Base-by-base conservation (phyloP, 1,140 invertebrate genomes). In the Phymorhynchus buccinoides region DNA sequence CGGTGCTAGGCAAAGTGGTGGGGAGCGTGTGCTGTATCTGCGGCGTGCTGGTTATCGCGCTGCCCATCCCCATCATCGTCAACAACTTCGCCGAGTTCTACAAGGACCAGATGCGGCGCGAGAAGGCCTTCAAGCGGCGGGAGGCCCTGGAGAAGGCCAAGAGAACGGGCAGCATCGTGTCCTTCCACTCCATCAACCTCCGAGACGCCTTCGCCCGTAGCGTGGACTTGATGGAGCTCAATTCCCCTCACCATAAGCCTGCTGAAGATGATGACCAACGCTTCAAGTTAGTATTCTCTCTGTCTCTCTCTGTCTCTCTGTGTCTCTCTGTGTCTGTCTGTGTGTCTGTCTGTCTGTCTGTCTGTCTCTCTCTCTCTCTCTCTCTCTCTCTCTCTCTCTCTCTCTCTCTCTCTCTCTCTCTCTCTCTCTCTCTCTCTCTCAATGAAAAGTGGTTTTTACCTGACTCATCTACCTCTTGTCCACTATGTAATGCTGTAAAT, bases 41-140 rank as follows among this genome's bases (percentile, higher is more conserved):
- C 96, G 99, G 99, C 95, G 99, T 99, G 94, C 96, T 99, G 96
- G 98, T 99, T 96, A 98, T 99, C 96, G 99, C 99, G 95, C 97
- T 99, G 95, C 98, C 98, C 95, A 99, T 99, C 96, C 93, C 93
- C 52, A 94, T 94, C 80, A 94, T 94, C 87, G 93, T 94, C 35
- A 94, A 93, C 89, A 94, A 94, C 89, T 94, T 94, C 87, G 93
- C 93, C 68, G 98, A 99, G 96, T 99, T 99, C 96, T 99, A 99
- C 96, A 99, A 99, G 95, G 99, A 99, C 94, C 98, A 99, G 96
- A 99, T 99, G 98, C 95, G 98, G 92, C 95, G 98, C 88, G 98
- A 99, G 94, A 99, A 99, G 94, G 98, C 98, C 86, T 95, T 99
- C 84, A 99, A 99, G 94, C 95, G 98, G 86, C 95, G 97, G 66